These are phyloP conservation scores for Antechinus stuartii DNA, from an alignment of 2,113 vertebrate genomes.

Conservation along the genomic window DNA sequence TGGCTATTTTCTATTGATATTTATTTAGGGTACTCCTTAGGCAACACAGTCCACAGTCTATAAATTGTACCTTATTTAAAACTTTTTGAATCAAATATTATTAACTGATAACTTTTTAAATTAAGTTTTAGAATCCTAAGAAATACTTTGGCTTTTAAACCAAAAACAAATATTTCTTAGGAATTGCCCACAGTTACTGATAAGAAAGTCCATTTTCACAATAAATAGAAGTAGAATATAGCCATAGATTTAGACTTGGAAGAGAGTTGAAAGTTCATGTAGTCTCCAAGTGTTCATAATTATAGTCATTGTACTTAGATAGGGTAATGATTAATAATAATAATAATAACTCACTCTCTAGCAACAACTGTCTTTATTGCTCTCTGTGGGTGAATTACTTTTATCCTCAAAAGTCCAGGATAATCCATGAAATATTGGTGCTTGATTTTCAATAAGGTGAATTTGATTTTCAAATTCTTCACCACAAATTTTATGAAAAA, in stretches of 20 bases:
- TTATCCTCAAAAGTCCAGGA: slow-evolving; percentile 9
- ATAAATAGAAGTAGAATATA: not conserved
- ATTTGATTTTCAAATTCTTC: slow-evolving; percentile 11
- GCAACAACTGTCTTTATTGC: not conserved
- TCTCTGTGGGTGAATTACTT: slow-evolving; percentile 53
- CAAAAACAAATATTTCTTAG: not conserved
- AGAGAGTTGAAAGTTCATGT: not conserved
- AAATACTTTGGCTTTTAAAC: not conserved
- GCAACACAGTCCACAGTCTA: not conserved
- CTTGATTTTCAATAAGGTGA: slow-evolving; percentile 46
- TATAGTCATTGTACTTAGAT: not conserved
- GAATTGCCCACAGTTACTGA: not conserved
- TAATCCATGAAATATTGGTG: slow-evolving; percentile 4
- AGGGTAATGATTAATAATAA: not conserved
- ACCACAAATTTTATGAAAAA: slow-evolving; percentile 49
- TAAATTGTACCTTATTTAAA: not conserved
- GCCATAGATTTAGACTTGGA: not conserved
- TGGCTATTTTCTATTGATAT: not conserved
- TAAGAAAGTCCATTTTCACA: not conserved
- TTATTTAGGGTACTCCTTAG: not conserved
- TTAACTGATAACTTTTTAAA: not conserved
- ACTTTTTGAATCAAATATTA: not conserved
- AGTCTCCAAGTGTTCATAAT: not conserved
- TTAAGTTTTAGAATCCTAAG: not conserved
- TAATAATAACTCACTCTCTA: not conserved